Base-by-base conservation (phyloP, 2,113 vertebrate genomes). In the Silurus meridionalis region DNA sequence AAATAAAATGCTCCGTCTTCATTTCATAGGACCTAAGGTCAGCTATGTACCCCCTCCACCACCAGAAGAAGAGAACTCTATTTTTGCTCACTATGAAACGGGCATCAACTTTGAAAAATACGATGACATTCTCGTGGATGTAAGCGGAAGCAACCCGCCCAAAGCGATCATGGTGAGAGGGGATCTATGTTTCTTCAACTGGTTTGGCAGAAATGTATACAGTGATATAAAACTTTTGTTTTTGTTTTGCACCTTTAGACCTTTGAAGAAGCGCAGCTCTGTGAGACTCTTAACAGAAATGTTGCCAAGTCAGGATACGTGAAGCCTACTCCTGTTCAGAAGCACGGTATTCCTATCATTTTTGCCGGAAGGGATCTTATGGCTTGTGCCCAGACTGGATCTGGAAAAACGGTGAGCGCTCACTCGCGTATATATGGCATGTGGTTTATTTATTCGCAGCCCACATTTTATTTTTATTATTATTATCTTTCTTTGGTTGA, bases 321-420 rank as follows among this genome's bases (percentile, higher is more conserved):
- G 19, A 99, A 98, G 90, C 96, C 97, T 63, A 99, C 97, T 19
- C 97, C 98, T 4, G 97, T 99, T 86, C 98, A 99, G 90, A 99
- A 98, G 80, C 94, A 99, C 25, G 97, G 97, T 82, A 97, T 99
- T 88, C 97, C 98, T 5, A 95, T 99, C 89, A 90, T 97, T 81
- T 88, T 95, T 80, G 94, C 95, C 0, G 96, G 96, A 86, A 93
- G 97, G 67, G 98, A 99, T 91, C 94, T 99, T 86, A 98, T 99
- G 97, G 97, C 98, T 13, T 99, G 98, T 90, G 97, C 98, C 8
- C 98, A 99, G 80, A 99, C 98, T 0, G 98, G 98, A 50, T 99
- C 98, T 8, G 98, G 98, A 7, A 99, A 99, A 94, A 99, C 98
- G 71, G 98, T 98, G 93, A 96, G 96, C 66, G 5, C 8, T 58